Conservation (phyloP, 2,797 vertebrate species). For the Sitta carolinensis region DNA sequence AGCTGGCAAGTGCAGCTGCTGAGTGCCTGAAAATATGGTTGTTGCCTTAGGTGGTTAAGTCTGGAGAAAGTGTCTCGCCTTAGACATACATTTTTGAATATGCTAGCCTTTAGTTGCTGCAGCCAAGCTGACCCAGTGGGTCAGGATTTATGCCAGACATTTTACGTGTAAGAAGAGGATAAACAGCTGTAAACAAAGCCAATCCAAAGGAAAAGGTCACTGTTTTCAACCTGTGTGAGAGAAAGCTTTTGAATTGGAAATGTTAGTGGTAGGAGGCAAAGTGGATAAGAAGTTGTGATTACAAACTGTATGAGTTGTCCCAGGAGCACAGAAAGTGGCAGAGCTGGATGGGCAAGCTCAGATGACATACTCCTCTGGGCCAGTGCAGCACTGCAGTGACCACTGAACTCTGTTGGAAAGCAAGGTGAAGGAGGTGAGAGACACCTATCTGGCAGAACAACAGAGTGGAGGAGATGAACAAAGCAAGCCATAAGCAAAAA, state of each 20-base stretch:
- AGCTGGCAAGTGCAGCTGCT: neutral
- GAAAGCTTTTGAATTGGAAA: neutral
- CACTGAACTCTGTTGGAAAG: neutral
- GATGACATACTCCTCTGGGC: neutral
- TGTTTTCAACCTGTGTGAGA: neutral
- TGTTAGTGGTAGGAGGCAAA: neutral
- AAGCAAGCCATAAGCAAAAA: neutral
- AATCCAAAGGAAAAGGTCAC: slow-evolving; percentile 25
- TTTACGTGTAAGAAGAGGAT: neutral
- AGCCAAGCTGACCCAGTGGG: neutral
- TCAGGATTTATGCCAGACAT: neutral
- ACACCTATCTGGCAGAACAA: neutral
- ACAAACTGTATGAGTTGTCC: neutral
- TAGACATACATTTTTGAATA: neutral
- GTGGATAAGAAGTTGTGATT: neutral
- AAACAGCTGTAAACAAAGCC: slow-evolving; percentile 25
- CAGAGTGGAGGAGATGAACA: neutral
- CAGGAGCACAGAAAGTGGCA: neutral
- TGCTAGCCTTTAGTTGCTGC: neutral
- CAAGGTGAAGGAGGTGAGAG: neutral
- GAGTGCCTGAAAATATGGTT: neutral
- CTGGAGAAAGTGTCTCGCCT: neutral
- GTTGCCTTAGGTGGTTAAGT: neutral
- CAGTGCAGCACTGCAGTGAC: neutral
- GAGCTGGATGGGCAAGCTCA: accelerated